phyloP scores from a whole-genome alignment of 2,113 vertebrate genomes.

The Erythrocercus mccallii region DNA sequence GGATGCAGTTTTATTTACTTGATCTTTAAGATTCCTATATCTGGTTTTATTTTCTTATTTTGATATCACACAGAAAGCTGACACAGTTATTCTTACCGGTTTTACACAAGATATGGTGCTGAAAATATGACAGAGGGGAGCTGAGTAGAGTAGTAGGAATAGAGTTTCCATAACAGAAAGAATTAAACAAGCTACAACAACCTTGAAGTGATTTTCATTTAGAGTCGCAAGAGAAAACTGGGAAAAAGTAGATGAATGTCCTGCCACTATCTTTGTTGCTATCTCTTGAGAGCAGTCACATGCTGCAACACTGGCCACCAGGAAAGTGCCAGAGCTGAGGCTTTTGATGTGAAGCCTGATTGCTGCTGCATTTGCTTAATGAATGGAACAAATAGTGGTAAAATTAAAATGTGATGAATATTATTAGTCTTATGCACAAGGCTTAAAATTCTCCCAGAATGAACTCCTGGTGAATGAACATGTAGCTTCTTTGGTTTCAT shows the following conservation, averaged over 20 bases:
- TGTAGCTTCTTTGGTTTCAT: neutral
- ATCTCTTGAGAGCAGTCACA: neutral
- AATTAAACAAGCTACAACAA: neutral
- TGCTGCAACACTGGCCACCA: neutral
- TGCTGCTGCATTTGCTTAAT: neutral
- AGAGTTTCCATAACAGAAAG: neutral
- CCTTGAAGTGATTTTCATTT: neutral
- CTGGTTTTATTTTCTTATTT: neutral
- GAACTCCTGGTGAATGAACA: neutral
- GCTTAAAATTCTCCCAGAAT: neutral
- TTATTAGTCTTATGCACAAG: accelerated
- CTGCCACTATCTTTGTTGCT: neutral
- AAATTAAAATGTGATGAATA: neutral
- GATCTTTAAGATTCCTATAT: neutral
- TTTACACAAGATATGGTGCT: neutral
- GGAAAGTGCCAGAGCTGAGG: neutral
- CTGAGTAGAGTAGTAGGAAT: neutral
- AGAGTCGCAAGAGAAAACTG: neutral
- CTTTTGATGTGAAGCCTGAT: neutral
- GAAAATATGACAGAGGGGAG: neutral
- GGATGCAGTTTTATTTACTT: neutral
- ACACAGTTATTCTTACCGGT: neutral
- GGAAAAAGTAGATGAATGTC: neutral
- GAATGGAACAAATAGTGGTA: neutral
- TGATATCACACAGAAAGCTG: neutral